phyloP scores from a whole-genome alignment of 1,140 invertebrate genomes.

The Coptotermes formosanus region DNA sequence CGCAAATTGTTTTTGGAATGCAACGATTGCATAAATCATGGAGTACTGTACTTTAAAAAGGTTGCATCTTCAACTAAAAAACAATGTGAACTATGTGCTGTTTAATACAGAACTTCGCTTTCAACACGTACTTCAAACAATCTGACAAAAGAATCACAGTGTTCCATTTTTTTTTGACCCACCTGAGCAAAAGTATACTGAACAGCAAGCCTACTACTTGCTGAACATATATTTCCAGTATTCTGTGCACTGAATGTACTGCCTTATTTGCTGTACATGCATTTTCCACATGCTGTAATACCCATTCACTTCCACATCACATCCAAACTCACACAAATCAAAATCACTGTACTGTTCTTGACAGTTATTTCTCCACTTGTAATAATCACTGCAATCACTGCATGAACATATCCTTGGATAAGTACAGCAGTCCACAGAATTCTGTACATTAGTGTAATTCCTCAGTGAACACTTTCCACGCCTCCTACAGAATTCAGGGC shows the following conservation, averaged over 20 bases:
- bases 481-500: background rate
- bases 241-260: conserved; percentile 26
- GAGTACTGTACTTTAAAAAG: too few relatives aligned
- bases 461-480: background rate
- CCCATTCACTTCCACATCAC: background rate
- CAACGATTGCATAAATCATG: too few relatives aligned
- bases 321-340: background rate
- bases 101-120: too few relatives aligned
- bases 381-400: conserved; percentile 13
- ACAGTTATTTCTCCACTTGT: background rate
- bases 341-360: background rate
- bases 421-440: background rate
- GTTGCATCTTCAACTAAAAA: too few relatives aligned
- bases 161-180: too few relatives aligned
- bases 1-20: too few relatives aligned
- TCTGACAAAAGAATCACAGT: too few relatives aligned
- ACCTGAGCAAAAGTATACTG: too few relatives aligned
- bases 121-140: too few relatives aligned
- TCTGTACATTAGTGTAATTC: background rate
- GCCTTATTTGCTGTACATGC: conserved; percentile 13
- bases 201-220: background rate
- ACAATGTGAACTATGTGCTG: too few relatives aligned
- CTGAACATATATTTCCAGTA: conserved; percentile 22
- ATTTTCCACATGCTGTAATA: conserved; percentile 13
- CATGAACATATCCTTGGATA: background rate